These are phyloP conservation scores for Aphrophora alni DNA, from an alignment of 2,888 invertebrate genomes.

Conservation along the genomic window DNA sequence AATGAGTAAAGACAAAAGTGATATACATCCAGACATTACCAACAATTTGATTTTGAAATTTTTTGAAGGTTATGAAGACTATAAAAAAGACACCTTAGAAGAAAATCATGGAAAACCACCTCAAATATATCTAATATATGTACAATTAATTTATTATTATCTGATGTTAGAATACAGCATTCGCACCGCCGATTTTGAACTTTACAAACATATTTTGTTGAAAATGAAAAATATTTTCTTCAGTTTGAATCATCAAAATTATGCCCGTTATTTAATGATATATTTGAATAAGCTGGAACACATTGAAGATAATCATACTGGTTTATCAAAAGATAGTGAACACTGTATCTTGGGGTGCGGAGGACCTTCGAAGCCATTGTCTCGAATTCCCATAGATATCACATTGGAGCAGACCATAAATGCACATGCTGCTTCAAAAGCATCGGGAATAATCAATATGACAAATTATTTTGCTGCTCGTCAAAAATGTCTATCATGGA, in stretches of 20 bases:
- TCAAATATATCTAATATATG: conserved; percentile 53
- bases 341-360: conserved; percentile 53
- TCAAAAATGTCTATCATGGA: conserved; percentile 50
- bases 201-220: conserved; percentile 49
- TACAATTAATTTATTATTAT: conserved; percentile 51
- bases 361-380: conserved; percentile 54
- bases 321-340: conserved; percentile 49
- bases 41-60: no score
- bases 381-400: conserved; percentile 53
- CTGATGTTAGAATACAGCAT: conserved; percentile 51
- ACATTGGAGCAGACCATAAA: conserved; percentile 55
- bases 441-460: conserved; percentile 50
- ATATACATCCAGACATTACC: no score
- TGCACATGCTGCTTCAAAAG: conserved; percentile 52
- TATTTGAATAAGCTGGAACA: conserved; percentile 53
- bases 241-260: conserved; percentile 54
- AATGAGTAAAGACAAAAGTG: no score
- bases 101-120: conserved; percentile 53
- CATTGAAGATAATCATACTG: conserved; percentile 52
- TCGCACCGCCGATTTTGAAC: conserved; percentile 52
- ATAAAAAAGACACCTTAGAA: not conserved
- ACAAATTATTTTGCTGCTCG: conserved; percentile 53
- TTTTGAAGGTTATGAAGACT: not conserved
- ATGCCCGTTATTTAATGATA: conserved; percentile 53
- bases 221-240: conserved; percentile 55